Base-by-base conservation (phyloP, 2,113 vertebrate genomes). In the Oreochromis aureus region DNA sequence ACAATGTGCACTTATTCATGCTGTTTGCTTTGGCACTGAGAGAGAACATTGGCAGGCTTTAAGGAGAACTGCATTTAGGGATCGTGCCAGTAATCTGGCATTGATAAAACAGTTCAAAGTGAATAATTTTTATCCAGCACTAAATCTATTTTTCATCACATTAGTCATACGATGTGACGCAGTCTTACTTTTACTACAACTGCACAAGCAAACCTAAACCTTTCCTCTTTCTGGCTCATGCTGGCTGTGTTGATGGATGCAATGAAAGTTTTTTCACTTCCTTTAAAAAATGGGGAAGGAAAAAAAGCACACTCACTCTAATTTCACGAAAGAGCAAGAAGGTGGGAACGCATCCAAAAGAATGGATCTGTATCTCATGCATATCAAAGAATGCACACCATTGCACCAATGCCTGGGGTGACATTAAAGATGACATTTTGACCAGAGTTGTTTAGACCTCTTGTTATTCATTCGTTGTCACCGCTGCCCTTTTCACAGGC, bases 341-440 rank as follows among this genome's bases (percentile, higher is more conserved):
- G 76, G 87, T 91, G 71, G 79, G 81, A 85, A 18, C 13, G 55
- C 24, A 59, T 73, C 34, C 27, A 34, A 56, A 83, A 41, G 44
- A 27, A 30, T 53, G 46, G 34, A 81, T 51, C 44, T 53, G 81
- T 71, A 30, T 81, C 39, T 59, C 69, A 48, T 84, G 41, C 19
- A 76, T 66, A 84, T 86, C 36, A 80, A 91, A 85, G 71, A 82
- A 44, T 16, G 80, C 16, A 51, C 63, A 85, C 22, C 44, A 80
- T 13, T 66, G 59, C 30, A 10, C 48, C 83, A 73, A 11, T 56
- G 46, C 63, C 59, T 0, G 11, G 13, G 32, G 79, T 90, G 92
- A 91, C 88, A 90, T 94, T 91, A 89, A 90, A 82, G 80, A 82
- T 91, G 91, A 94, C 93, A 95, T 93, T 95, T 92, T 85, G 90